Evolutionary conservation across 2,888 invertebrate genomes (phyloP).

Genomic region (Temnothorax unifasciatus): DNA sequence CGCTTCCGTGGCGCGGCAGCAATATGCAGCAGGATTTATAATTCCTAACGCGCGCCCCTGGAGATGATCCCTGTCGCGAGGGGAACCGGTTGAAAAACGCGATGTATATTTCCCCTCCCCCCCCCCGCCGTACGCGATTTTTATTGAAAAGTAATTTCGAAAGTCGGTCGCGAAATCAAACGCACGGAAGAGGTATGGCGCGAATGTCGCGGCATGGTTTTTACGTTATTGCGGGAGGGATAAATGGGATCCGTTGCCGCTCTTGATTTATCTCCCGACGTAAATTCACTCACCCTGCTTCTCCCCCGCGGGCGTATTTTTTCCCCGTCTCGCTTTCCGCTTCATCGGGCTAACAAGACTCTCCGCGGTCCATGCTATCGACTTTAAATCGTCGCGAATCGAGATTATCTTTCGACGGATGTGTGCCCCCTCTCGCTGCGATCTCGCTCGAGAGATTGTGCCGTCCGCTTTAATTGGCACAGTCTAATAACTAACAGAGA

Average conservation of each 20-base stretch:
- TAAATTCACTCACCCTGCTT: constrained; percentile 28
- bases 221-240: constrained; percentile 54
- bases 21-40: constrained; percentile 18
- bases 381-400: constrained; percentile 46
- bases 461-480: constrained; percentile 49
- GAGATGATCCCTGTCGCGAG: constrained; percentile 12
- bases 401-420: constrained; percentile 30
- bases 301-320: neutral
- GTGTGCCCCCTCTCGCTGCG: neutral
- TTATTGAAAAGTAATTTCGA: constrained; percentile 53
- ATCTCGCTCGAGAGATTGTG: constrained; percentile 28
- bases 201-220: constrained; percentile 43
- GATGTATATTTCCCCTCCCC: neutral
- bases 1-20: neutral
- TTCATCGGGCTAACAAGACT: constrained; percentile 31
- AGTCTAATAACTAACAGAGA: constrained; percentile 52
- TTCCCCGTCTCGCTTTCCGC: neutral
- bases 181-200: neutral
- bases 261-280: constrained; percentile 42
- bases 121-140: neutral
- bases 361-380: constrained; percentile 13
- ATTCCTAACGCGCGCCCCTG: constrained; percentile 14
- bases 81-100: constrained; percentile 22
- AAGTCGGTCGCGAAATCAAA: constrained; percentile 19
- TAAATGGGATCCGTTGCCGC: constrained; percentile 46